Evolutionary conservation across 2,113 vertebrate genomes (phyloP).

Genomic region (Mirounga angustirostris): DNA sequence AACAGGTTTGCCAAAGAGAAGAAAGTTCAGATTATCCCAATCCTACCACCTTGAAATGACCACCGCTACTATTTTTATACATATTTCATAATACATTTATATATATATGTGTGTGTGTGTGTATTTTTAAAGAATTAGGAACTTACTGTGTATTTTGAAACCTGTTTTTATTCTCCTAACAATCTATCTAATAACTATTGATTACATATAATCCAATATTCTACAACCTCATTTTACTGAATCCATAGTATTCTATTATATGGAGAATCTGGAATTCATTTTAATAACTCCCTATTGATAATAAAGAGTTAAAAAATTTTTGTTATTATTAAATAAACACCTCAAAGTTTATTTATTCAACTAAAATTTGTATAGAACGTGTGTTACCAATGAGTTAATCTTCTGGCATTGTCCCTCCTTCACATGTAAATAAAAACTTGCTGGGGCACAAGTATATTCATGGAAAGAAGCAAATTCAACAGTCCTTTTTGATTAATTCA

Average conservation of each 20-base stretch:
- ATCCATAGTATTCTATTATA: not conserved
- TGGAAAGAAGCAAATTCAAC: not conserved
- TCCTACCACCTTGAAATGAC: not conserved
- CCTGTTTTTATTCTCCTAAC: not conserved
- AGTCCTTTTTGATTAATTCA: not conserved
- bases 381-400: not conserved
- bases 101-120: too few species aligned
- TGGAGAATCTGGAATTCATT: not conserved
- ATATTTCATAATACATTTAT: not conserved
- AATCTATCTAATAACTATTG: not conserved
- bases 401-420: not conserved
- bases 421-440: not conserved
- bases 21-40: not conserved
- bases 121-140: not conserved
- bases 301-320: not conserved
- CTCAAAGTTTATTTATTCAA: not conserved
- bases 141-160: not conserved
- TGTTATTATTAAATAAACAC: not conserved
- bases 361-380: not conserved
- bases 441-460: not conserved
- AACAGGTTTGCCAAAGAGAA: not conserved
- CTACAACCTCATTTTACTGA: not conserved
- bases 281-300: not conserved
- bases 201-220: conserved; percentile 3
- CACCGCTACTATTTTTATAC: not conserved